Evolutionary conservation across 2,113 vertebrate species (phyloP), one percentile per base, ranked within the genome.

Genomic region (Apaloderma vittatum): DNA sequence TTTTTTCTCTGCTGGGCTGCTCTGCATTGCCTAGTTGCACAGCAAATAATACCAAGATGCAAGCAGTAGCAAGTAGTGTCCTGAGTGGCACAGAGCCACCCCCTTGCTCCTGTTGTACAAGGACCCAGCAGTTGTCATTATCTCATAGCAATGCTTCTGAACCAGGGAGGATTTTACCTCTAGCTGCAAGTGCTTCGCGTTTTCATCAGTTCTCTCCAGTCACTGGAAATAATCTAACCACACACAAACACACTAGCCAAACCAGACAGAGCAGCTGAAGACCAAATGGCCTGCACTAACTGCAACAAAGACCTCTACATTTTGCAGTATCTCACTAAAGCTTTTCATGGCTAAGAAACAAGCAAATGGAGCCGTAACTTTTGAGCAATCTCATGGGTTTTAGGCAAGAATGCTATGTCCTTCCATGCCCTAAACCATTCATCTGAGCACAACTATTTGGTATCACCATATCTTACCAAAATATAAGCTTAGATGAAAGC

Each of bases 361-460:
- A n/a, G 29, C 19, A 34, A 80, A 71, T 17, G 8, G 16, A 89
- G 52, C 6, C 17, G 26, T 8, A 87, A 89, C 48, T 71, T 73
- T 4, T 46, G 7, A 59, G 8, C 20, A 79, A 73, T 32, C 13
- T 79, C 20, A 13, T 17, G 24, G 45, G 52, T 89, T 88, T 51
- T 59, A 32, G 19, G 36, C 40, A 78, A 61, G 26, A 89, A 30
- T 3, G 29, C 9, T 14, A 36, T 12, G 7, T 63, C 30, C 37
- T 43, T 85, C 48, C 65, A 6, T 22, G 43, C 30, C 30, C 40
- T 40, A 92, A 89, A 43, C 20, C 40, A 70, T 9, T 48, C 26
- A 82, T 12, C 10, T 19, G 15, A 9, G 4, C 7, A 27, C 3
- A 36, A 16, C 12, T 24, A 16, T 17, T 61, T 2, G 1, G 16